Evolutionary conservation across 2,113 vertebrate species (phyloP), one percentile per base, ranked within the genome.

Genomic region (Okapia johnstoni): DNA sequence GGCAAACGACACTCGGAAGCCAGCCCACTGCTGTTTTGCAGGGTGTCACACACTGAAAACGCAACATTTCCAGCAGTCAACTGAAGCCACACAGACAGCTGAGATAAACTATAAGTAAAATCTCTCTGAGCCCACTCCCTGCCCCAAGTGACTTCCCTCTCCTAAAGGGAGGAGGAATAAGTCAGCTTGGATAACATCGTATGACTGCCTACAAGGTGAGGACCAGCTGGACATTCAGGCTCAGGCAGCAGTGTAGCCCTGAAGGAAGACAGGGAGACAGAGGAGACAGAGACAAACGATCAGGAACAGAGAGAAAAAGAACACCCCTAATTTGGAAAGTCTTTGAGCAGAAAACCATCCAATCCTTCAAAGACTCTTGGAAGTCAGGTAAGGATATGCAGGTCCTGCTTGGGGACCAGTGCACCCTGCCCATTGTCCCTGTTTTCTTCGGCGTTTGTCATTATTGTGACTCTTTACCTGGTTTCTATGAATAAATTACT

Each of bases 61-160:
- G 43, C 95, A 52, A 2, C 0, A 14, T 77, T 98, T 33, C 33
- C 87, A 88, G 89, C 30, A 1, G 23, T 94, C 89, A 94, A 55
- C 60, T 79, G 83, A 95, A 97, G 85, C 88, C 89, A 97, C 81
- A 61, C 36, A 21, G 63, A 86, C 81, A 30, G 21, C 86, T 55
- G 25, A 6, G 58, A 91, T 36, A 92, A 97, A 92, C 63, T 79
- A 66, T 61, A 96, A 95, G 92, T 90, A 43, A 98, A 95, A 36
- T 10, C 1, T 0, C 28, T 94, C 90, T 97, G 76, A 52, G 90
- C 21, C 50, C n/a, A 55, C n/a, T 30, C 16, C 14, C 40, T 46
- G 30, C 58, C 36, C 28, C 40, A 83, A 15, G 13, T 94, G 14
- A 0, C 7, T 55, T 26, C 55, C 43, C 25, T 61, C 14, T 87